Evolutionary conservation across 2,113 vertebrate species (phyloP).

Genomic region (Octodon degus): DNA sequence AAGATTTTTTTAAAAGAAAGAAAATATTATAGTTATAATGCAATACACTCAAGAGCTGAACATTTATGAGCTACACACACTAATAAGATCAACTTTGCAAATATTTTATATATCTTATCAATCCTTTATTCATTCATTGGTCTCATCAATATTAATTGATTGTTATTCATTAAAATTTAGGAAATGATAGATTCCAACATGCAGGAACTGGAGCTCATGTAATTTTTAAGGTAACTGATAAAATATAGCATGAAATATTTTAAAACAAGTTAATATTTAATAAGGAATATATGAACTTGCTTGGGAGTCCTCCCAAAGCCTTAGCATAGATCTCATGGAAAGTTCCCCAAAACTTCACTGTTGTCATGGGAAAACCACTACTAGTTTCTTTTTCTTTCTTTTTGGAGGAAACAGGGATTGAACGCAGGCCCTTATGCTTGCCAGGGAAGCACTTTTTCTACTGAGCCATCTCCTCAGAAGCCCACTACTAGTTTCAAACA

Average conservation of each 20-base stretch:
- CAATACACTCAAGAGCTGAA: neutral
- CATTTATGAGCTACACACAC: neutral
- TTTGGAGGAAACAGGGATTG: too few species aligned
- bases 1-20: neutral
- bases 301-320: rapidly evolving
- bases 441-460: too few species aligned
- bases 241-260: neutral
- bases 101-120: neutral
- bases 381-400: neutral
- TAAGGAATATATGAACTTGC: neutral
- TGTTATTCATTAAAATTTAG: neutral
- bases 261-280: neutral
- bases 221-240: neutral
- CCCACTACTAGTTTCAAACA: neutral
- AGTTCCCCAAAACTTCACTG: neutral
- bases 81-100: neutral
- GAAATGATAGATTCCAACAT: neutral
- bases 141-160: neutral
- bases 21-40: neutral
- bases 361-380: neutral
- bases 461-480: too few species aligned
- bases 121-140: neutral
- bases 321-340: neutral
- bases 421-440: too few species aligned
- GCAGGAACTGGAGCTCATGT: neutral